Evolutionary conservation across 2,113 vertebrate genomes (phyloP).

Genomic region (Cathartes aura): DNA sequence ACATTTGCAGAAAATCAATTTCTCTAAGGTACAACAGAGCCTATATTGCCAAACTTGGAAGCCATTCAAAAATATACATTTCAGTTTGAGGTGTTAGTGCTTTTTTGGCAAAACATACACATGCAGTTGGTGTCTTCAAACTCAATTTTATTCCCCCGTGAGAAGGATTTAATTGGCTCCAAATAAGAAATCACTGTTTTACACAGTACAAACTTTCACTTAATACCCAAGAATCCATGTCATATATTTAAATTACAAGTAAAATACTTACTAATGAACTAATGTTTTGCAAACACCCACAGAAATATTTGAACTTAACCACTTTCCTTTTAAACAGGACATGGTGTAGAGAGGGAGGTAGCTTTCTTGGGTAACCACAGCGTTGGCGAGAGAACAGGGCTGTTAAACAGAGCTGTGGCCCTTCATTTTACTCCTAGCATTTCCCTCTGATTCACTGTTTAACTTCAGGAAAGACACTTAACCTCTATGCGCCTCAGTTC

Average conservation of each 20-base stretch:
- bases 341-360: neutral
- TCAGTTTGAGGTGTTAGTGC: neutral
- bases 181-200: neutral
- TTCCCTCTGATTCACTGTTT: conserved; percentile 22
- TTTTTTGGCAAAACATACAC: conserved; percentile 1
- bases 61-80: neutral
- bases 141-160: neutral
- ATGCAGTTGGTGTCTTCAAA: conserved; percentile 3
- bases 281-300: neutral
- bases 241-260: neutral
- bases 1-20: conserved; percentile 2
- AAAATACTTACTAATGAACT: conserved; percentile 21
- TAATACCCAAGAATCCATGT: neutral
- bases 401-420: neutral
- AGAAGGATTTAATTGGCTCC: conserved; percentile 34
- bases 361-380: neutral
- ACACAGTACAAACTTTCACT: neutral
- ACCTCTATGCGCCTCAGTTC: conserved; percentile 39
- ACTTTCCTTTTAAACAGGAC: neutral
- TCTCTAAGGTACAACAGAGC: neutral
- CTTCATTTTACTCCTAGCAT: neutral
- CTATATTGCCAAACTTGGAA: neutral
- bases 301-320: neutral
- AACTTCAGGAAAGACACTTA: conserved; percentile 47
- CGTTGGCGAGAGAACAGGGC: neutral